Conservation (phyloP, 2,797 vertebrate genomes). For the Moxostoma hubbsi region DNA sequence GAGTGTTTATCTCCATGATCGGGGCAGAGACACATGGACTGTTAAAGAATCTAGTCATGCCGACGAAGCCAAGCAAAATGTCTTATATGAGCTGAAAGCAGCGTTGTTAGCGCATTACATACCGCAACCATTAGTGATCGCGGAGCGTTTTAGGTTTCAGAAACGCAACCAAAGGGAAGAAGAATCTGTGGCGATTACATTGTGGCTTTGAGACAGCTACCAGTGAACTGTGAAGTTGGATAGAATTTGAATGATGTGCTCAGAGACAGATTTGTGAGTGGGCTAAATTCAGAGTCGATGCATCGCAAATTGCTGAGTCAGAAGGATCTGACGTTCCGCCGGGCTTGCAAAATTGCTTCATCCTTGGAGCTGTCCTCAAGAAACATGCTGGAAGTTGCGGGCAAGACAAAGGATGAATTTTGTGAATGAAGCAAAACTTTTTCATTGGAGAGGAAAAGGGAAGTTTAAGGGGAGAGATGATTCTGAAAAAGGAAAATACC, state of each 20-base stretch:
- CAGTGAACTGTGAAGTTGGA: not conserved
- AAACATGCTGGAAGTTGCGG: not conserved
- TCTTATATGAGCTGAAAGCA: not conserved
- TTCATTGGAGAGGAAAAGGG: not conserved
- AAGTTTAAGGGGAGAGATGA: not conserved
- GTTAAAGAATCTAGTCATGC: not conserved
- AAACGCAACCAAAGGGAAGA: not conserved
- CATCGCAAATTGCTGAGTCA: not conserved
- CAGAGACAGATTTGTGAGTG: not conserved
- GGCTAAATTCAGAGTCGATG: not conserved
- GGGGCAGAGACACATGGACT: not conserved
- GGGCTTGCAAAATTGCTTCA: not conserved
- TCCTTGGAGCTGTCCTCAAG: not conserved
- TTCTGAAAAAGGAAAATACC: not conserved
- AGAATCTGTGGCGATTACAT: not conserved
- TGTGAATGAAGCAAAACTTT: not conserved
- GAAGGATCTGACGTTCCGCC: not conserved
- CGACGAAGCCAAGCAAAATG: not conserved
- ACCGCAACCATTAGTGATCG: not conserved
- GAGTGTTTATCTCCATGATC: too few relatives aligned
- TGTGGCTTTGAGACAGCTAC: not conserved
- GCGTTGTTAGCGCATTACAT: not conserved
- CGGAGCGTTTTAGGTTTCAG: not conserved
- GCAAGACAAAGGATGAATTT: not conserved
- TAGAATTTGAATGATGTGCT: not conserved